Evolutionary conservation across 2,113 vertebrate species (phyloP), one percentile per base, ranked within the genome.

Genomic region (Eudorcas thomsonii): DNA sequence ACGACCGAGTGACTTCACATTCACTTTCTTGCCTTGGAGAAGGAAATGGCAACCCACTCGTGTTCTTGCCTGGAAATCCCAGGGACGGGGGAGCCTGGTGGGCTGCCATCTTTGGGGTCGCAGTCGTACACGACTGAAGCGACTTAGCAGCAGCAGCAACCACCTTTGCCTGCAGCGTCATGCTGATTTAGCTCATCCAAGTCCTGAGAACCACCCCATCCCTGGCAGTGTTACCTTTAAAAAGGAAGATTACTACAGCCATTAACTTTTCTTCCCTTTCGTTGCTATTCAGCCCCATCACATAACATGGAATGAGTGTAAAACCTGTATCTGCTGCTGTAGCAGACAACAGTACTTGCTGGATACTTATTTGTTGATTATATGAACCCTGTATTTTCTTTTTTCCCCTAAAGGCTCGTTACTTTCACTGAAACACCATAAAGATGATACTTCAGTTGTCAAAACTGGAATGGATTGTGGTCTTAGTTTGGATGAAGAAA

Each of bases 391-490:
- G 25, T 16, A 0, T 52, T 50, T n/a, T 80, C 17, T 23, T 39
- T 43, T 71, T 57, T 86, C n/a, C 67, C 67, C 81, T 85, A 21
- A 93, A 99, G 99, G 99, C 48, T 98, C 90, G 17, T 88, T 99
- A 81, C 98, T 98, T 1, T 99, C 99, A 16, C 67, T 99, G 98
- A 99, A 99, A 98, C 99, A 99, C 94, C 99, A 99, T 94, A 99
- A 99, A 96, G 99, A 99, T 71, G 99, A 99, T 1, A 99, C 99
- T 19, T 98, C 98, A 97, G 90, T 98, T 10, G 99, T 99, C 93
- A 99, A 99, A 99, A 98, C 45, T 0, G 99, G 99, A 71, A 99
- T 99, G 99, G 99, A 99, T 1, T 99, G 99, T 94, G 99, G 99
- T 6, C 85, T 99, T 60, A 99, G 99, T 48, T 97, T 99, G 59